These are phyloP conservation scores for Diogma glabrata DNA, from an alignment of 2,888 invertebrate genomes.

Conservation along the genomic window DNA sequence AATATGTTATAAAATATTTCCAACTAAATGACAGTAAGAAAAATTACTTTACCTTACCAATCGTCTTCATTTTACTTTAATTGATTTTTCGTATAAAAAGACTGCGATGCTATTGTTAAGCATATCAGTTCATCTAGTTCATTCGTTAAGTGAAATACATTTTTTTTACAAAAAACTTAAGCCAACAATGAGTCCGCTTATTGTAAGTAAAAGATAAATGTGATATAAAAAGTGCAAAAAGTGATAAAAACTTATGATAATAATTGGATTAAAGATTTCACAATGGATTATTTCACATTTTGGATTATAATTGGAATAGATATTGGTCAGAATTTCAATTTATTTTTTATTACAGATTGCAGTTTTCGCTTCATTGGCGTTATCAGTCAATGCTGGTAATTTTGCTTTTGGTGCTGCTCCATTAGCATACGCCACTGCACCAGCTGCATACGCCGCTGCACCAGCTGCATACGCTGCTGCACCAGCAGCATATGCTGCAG, in stretches of 20 bases:
- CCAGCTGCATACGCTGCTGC: conserved; percentile 24
- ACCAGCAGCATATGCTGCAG: conserved; percentile 19
- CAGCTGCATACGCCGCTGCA: conserved; percentile 31
- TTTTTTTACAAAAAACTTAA: conserved; percentile 24
- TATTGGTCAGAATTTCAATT: conserved; percentile 13
- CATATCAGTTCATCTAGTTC: conserved; percentile 37
- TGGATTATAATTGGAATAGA: conserved; percentile 17
- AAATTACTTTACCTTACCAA: too few relatives aligned
- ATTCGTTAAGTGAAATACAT: conserved; percentile 34
- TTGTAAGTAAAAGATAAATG: conserved; percentile 29
- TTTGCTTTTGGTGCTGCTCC: conserved; percentile 27
- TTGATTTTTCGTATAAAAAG: conserved; percentile 26
- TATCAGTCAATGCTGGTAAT: conserved; percentile 31
- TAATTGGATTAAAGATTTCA: conserved; percentile 7
- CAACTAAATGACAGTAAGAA: too few relatives aligned
- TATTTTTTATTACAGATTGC: conserved; percentile 25
- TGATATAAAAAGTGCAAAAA: neutral
- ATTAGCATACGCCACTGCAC: conserved; percentile 30
- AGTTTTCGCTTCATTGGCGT: conserved; percentile 33
- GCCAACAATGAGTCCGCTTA: conserved; percentile 37
- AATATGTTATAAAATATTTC: neutral
- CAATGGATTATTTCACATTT: neutral
- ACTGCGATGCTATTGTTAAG: conserved; percentile 25
- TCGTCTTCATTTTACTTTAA: too few relatives aligned
- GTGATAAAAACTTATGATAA: conserved; percentile 5